phyloP scores from a whole-genome alignment of 2,113 vertebrate genomes.

The Cepphus grylle region DNA sequence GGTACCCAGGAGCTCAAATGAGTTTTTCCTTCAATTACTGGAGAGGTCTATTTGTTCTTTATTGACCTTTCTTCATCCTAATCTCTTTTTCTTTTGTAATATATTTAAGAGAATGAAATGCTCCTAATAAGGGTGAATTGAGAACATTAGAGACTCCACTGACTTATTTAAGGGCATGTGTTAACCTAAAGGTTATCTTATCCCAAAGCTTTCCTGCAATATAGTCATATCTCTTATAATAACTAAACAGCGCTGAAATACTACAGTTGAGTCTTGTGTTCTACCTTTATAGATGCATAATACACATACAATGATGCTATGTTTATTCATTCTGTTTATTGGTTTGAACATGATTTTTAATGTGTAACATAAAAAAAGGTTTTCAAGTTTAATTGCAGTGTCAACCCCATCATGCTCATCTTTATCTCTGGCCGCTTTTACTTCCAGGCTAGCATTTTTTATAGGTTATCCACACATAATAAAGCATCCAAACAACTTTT shows the following conservation, averaged over 20 bases:
- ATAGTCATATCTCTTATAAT: background rate
- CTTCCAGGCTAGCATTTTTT: conserved; percentile 42
- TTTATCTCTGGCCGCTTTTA: conserved; percentile 41
- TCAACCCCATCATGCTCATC: conserved; percentile 24
- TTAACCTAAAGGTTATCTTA: background rate
- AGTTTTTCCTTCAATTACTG: background rate
- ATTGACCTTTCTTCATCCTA: background rate
- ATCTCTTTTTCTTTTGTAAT: conserved; percentile 3
- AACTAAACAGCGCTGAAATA: background rate
- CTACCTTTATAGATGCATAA: background rate
- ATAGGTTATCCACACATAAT: conserved; percentile 54
- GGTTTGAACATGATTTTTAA: conserved; percentile 45
- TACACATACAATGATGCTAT: background rate
- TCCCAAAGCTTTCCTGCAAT: background rate
- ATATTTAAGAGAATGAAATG: background rate
- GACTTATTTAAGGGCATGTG: background rate
- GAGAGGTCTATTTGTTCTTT: background rate
- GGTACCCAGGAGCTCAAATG: background rate
- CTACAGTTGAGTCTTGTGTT: background rate
- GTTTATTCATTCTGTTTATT: conserved; percentile 52
- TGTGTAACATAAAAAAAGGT: conserved; percentile 50
- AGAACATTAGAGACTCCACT: background rate
- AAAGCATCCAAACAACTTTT: conserved; percentile 74
- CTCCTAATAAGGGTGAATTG: background rate
- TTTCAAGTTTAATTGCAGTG: conserved; percentile 64